A percentile compares a stretch with the other conserved stretches of the same genome.
Conservation (phyloP, 2,888 invertebrate genomes). For the Orthonychiurus folsomi region DNA sequence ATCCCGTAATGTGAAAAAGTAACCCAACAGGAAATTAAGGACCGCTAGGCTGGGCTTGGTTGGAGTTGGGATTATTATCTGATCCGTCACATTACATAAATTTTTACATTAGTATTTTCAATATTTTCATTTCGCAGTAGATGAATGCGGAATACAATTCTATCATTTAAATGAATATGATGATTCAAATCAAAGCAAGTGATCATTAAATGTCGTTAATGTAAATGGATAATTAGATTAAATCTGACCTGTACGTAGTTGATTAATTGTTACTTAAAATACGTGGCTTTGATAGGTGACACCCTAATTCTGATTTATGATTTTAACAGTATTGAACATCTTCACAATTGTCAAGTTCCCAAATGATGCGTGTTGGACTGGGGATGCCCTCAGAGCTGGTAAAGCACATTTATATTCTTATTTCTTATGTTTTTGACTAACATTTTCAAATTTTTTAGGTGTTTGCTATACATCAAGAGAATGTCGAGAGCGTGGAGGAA, state of each 20-base stretch:
- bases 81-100: no score
- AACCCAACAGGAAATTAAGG: conserved; percentile 37
- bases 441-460: conserved; percentile 18
- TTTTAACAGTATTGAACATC: conserved; percentile 38
- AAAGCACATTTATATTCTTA: conserved; percentile 5
- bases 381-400: conserved; percentile 38
- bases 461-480: conserved; percentile 40
- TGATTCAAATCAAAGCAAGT: no score
- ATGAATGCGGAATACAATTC: neutral
- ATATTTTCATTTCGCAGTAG: no score
- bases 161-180: neutral
- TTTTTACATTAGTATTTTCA: no score
- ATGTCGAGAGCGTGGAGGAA: conserved; percentile 40
- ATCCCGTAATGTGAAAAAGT: conserved; percentile 30
- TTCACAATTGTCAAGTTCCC: conserved; percentile 41
- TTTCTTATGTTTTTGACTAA: neutral
- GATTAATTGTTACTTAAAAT: neutral
- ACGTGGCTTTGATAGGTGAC: no score
- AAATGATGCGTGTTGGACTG: conserved; percentile 40
- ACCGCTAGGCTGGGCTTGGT: no score
- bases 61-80: no score
- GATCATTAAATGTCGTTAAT: no score
- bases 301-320: neutral
- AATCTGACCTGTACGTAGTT: neutral
- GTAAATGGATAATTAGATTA: no score